Conservation (phyloP, 2,797 vertebrate genomes). For the Cirrhinus molitorella region DNA sequence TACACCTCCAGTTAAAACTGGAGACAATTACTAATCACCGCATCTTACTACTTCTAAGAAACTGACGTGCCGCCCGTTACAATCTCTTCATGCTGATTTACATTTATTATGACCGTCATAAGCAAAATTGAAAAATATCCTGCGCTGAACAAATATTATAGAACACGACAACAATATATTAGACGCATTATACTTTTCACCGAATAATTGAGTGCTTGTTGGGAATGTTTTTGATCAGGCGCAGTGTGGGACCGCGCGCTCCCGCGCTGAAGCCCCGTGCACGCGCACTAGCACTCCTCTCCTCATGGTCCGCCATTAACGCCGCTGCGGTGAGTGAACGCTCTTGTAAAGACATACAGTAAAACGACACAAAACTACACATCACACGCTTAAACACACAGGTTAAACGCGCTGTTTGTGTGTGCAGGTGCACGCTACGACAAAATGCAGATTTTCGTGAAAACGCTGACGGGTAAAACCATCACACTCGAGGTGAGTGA, state of each 20-base stretch:
- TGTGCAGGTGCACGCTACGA: constrained; percentile 74
- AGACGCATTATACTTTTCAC: too few relatives aligned
- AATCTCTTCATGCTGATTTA: too few relatives aligned
- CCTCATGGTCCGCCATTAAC: constrained; percentile 87
- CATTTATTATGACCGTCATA: too few relatives aligned
- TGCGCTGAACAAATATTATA: background rate
- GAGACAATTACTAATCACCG: too few relatives aligned
- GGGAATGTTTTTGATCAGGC: constrained; percentile 67
- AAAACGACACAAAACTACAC: background rate
- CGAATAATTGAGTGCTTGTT: background rate
- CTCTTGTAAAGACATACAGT: constrained; percentile 21
- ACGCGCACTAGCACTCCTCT: constrained; percentile 69
- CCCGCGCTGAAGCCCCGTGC: constrained; percentile 84
- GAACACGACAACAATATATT: background rate
- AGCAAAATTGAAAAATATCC: too few relatives aligned
- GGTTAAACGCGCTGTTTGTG: background rate
- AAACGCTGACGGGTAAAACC: constrained; percentile 97
- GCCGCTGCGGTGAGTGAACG: constrained; percentile 74
- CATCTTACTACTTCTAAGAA: too few relatives aligned
- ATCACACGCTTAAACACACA: background rate
- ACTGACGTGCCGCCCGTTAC: too few relatives aligned
- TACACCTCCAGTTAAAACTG: too few relatives aligned
- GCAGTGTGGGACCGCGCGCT: constrained; percentile 31
- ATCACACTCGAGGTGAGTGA: constrained; percentile 93
- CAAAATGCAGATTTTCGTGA: constrained; percentile 96